phyloP scores from a whole-genome alignment of 1,140 invertebrate species.

The Solen grandis region DNA sequence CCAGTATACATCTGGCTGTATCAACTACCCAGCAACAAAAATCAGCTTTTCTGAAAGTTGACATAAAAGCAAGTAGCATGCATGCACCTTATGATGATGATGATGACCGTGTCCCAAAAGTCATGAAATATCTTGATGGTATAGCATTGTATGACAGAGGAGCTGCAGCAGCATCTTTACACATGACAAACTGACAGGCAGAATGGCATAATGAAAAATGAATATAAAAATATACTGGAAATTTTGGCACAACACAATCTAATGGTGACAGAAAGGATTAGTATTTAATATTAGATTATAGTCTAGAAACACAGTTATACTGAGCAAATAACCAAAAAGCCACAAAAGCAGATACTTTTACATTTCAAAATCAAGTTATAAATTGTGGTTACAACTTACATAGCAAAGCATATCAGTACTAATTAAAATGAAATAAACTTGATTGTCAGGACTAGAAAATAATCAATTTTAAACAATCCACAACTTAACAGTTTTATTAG shows the following conservation, averaged over 20 bases:
- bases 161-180: background rate
- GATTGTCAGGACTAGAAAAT: no score
- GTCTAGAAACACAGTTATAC: background rate
- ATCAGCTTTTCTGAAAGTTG: background rate
- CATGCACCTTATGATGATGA: background rate
- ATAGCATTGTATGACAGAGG: background rate
- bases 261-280: background rate
- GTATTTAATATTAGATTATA: background rate
- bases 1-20: no score
- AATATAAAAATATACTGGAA: background rate
- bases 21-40: no score
- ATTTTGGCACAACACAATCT: slow-evolving; percentile 25
- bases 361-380: background rate
- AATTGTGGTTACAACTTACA: no score
- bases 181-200: background rate
- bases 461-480: no score
- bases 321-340: background rate
- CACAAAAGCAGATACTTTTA: background rate
- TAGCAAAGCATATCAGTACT: no score
- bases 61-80: background rate
- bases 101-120: background rate
- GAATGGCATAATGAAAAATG: background rate
- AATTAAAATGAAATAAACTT: no score
- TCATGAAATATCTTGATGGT: background rate
- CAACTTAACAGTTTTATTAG: no score